phyloP scores from a whole-genome alignment of 2,797 vertebrate genomes.

The Syndactyla subalaris region DNA sequence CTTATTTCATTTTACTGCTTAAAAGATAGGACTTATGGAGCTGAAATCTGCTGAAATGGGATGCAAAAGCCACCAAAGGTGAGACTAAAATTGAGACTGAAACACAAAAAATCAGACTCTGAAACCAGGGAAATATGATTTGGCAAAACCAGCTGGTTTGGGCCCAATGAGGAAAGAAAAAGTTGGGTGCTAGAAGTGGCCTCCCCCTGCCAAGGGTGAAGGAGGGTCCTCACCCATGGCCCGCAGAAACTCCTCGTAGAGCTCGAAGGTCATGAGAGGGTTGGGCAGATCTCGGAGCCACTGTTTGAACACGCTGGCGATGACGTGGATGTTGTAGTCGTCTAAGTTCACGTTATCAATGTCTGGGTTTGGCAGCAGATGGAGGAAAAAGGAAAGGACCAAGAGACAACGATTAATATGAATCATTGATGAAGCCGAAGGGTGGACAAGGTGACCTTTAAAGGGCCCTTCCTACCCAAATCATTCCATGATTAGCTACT shows the following conservation, averaged over 20 bases:
- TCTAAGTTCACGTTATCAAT: slow-evolving; percentile 91
- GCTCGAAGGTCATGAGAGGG: slow-evolving; percentile 97
- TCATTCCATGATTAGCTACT: neutral
- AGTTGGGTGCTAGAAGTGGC: neutral
- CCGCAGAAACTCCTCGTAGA: slow-evolving; percentile 95
- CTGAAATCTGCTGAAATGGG: neutral
- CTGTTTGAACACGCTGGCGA: slow-evolving; percentile 98
- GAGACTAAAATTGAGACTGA: neutral
- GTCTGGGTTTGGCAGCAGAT: slow-evolving; percentile 76
- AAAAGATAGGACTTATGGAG: neutral
- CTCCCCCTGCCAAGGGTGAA: neutral
- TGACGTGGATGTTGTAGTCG: slow-evolving; percentile 98
- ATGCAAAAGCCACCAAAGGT: neutral
- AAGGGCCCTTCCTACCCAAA: neutral
- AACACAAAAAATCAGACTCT: neutral
- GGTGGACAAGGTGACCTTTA: neutral
- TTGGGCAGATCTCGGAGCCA: slow-evolving; percentile 97
- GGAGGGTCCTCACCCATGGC: slow-evolving; percentile 86
- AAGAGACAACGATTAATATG: neutral
- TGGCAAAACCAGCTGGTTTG: neutral
- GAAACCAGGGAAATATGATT: neutral
- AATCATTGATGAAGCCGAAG: neutral
- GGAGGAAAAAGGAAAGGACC: neutral
- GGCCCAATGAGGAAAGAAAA: neutral
- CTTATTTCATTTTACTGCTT: neutral